Base-by-base conservation (phyloP, 2,797 vertebrate genomes). In the Microctenopoma lineatum region DNA sequence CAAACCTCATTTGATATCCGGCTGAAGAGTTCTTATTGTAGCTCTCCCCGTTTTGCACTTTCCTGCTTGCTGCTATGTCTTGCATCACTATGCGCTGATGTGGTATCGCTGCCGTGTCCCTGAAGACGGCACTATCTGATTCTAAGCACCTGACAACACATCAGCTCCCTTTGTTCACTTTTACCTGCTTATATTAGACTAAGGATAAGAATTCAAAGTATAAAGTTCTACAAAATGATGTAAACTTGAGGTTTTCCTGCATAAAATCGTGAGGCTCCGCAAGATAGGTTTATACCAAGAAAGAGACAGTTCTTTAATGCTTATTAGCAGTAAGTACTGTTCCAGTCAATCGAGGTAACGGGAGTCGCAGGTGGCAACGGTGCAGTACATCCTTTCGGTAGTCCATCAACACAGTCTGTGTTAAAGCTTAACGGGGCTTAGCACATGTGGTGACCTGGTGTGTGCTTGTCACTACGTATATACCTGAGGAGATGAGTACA, bases 401-500 rank as follows among this genome's bases (percentile, higher is more conserved):
- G 44, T 29, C 38, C 56, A 52, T 29, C 58, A 54, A 42, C 47
- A 52, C 34, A 56, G 57, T 54, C 25, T 25, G 55, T 55, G 58
- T 60, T 26, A 51, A 52, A 63, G 68, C 47, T 81, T 67, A 80
- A 47, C 29, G 7, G 55, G 10, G 54, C 50, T 84, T 81, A 80
- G 57, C 5, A 13, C 38, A 32, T 59, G 14, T 26, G 21, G 45
- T 63, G 60, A 81, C 48, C 60, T n/a, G 62, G 53, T 67, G 48
- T 53, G 42, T 27, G 42, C 58, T 52, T 63, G 42, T 64, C 57
- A 47, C 52, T 48, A 26, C n/a, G 44, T 18, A 45, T 59, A 53
- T 88, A 93, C 92, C 92, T 92, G 86, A 85, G 91, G 89, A 65
- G 89, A 90, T 0, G 95, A 93, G 75, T 95, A 99, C 0, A 99